Percentiles rank a stretch among this genome's conserved stretches.
These are phyloP conservation scores for Myathropa florea DNA, from an alignment of 2,888 invertebrate species.

Conservation along the genomic window DNA sequence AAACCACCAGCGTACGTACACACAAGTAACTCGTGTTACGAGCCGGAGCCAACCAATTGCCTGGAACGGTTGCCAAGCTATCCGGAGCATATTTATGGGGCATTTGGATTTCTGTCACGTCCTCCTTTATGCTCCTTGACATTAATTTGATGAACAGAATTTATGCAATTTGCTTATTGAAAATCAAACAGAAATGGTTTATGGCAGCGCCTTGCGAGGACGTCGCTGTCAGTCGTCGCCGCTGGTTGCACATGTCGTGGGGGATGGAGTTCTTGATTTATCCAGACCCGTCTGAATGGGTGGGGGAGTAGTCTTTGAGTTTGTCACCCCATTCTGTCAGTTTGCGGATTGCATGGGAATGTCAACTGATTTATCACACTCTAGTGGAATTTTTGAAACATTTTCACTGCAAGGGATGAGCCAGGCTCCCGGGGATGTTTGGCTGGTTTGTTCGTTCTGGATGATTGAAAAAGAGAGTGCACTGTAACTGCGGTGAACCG, in stretches of 20 bases:
- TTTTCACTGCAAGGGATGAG: background rate
- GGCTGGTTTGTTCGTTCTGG: background rate
- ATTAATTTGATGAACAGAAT: constrained; percentile 75
- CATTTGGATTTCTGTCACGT: constrained; percentile 74
- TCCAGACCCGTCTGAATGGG: background rate
- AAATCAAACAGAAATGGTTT: constrained; percentile 72
- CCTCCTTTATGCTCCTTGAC: constrained; percentile 74
- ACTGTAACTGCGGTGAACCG: background rate
- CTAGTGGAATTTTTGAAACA: background rate
- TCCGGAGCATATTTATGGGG: constrained; percentile 71
- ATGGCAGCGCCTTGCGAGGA: constrained; percentile 34
- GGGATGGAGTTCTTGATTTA: constrained; percentile 19
- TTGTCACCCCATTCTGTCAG: constrained; percentile 30
- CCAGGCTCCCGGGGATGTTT: background rate
- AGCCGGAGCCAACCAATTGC: constrained; percentile 56
- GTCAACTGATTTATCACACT: constrained; percentile 39
- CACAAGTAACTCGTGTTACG: constrained; percentile 38
- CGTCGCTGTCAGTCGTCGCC: constrained; percentile 38
- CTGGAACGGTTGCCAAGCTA: constrained; percentile 62
- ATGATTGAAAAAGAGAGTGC: background rate
- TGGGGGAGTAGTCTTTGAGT: constrained; percentile 15
- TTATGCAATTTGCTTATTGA: constrained; percentile 74
- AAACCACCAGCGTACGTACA: constrained; percentile 23
- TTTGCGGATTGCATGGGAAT: constrained; percentile 20
- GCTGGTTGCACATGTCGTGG: background rate